Percentiles rank a stretch among this genome's conserved stretches.
Conservation (phyloP, 2,113 vertebrate genomes). For the Hypanus sabinus region DNA sequence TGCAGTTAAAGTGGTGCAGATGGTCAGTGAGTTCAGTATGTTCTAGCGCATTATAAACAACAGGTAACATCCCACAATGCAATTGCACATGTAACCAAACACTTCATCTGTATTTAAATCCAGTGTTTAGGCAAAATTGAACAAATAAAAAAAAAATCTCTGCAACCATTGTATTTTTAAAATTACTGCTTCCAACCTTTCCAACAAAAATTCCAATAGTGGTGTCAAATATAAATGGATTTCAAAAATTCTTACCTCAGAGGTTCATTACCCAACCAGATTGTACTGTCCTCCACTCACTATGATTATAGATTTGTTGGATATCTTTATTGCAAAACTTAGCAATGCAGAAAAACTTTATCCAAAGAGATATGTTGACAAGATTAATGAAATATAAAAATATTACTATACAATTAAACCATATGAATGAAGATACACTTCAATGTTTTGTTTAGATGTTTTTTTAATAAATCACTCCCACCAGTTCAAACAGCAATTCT, state of each 20-base stretch:
- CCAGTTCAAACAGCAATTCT: no score
- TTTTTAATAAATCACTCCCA: background rate
- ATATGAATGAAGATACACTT: background rate
- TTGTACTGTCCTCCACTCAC: background rate
- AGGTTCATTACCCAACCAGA: background rate
- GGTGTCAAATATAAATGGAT: background rate
- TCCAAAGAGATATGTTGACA: background rate
- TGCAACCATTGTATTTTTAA: background rate
- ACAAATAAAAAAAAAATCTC: background rate
- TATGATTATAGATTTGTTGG: background rate
- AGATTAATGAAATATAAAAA: background rate
- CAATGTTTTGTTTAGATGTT: background rate
- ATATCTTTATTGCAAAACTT: background rate
- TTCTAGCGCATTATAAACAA: background rate
- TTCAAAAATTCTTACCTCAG: background rate
- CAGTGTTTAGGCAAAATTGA: slow-evolving; percentile 3
- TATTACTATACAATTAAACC: background rate
- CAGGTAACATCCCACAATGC: background rate
- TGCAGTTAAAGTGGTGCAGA: no score
- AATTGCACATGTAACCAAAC: background rate
- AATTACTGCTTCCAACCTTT: background rate
- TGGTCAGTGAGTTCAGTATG: no score
- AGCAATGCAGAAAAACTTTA: background rate
- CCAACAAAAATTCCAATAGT: background rate
- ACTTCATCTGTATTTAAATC: background rate